phyloP scores from a whole-genome alignment of 1,140 invertebrate genomes.

The Schlechtendalia chinensis region DNA sequence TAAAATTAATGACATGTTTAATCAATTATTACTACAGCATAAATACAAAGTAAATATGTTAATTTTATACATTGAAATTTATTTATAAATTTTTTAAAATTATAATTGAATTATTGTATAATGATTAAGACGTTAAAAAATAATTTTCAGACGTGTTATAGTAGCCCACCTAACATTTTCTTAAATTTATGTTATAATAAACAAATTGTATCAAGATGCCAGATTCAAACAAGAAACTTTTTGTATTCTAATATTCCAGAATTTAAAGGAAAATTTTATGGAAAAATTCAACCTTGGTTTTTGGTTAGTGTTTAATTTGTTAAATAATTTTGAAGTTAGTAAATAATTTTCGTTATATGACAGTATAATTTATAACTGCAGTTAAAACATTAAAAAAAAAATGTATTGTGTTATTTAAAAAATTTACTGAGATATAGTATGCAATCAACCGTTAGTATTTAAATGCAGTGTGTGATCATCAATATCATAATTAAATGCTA shows the following conservation, averaged over 20 bases:
- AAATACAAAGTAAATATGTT: conserved; percentile 2
- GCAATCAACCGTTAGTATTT: no score
- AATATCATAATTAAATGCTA: no score
- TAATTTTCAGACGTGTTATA: conserved; percentile 19
- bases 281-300: conserved; percentile 11
- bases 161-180: conserved; percentile 24
- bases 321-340: no score
- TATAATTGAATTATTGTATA: neutral
- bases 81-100: no score
- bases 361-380: no score
- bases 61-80: no score
- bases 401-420: no score
- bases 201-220: conserved; percentile 22
- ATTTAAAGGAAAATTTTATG: conserved; percentile 20
- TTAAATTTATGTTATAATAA: conserved; percentile 25
- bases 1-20: neutral
- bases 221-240: conserved; percentile 40
- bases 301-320: conserved; percentile 4
- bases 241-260: neutral
- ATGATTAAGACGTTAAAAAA: neutral
- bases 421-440: no score
- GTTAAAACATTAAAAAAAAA: no score
- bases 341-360: no score
- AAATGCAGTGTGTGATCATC: no score
- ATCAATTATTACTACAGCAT: neutral